Percentiles rank a stretch among this genome's conserved stretches.
Conservation (phyloP, 2,888 invertebrate species). For the Leptopilina drosophilae region DNA sequence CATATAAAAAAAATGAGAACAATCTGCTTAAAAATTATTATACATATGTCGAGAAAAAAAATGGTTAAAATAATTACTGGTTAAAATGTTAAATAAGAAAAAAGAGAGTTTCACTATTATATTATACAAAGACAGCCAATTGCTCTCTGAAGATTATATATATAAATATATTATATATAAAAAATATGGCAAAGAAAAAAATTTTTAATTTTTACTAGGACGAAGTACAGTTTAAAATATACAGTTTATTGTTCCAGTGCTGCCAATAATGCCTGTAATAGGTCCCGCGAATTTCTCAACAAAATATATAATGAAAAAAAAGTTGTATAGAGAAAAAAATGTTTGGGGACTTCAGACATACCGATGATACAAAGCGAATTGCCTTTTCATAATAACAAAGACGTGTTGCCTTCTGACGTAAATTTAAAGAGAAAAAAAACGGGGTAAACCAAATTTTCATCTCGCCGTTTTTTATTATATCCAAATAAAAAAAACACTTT, state of each 20-base stretch:
- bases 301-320: constrained; percentile 44
- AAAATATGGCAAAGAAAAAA: constrained; percentile 40
- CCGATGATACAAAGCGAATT: constrained; percentile 77
- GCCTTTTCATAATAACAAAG: constrained; percentile 75
- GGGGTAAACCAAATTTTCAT: constrained; percentile 59
- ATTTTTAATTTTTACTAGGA: constrained; percentile 57
- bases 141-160: constrained; percentile 65
- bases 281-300: constrained; percentile 51
- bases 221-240: constrained; percentile 55
- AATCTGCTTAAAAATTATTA: constrained; percentile 53
- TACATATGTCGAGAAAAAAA: constrained; percentile 59
- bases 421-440: constrained; percentile 61
- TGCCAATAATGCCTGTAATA: constrained; percentile 76
- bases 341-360: constrained; percentile 72
- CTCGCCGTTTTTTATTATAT: constrained; percentile 45
- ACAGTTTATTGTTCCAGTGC: constrained; percentile 67
- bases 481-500: constrained; percentile 56
- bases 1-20: constrained; percentile 60
- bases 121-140: constrained; percentile 41
- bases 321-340: constrained; percentile 12
- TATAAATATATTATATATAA: constrained; percentile 16
- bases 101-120: constrained; percentile 25
- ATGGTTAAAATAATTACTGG: constrained; percentile 45
- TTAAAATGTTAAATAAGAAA: constrained; percentile 49
- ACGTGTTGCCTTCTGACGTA: constrained; percentile 75